Percentiles rank a stretch among this genome's conserved stretches.
phyloP scores from a whole-genome alignment of 1,140 invertebrate species.

The Charaxes varanes region DNA sequence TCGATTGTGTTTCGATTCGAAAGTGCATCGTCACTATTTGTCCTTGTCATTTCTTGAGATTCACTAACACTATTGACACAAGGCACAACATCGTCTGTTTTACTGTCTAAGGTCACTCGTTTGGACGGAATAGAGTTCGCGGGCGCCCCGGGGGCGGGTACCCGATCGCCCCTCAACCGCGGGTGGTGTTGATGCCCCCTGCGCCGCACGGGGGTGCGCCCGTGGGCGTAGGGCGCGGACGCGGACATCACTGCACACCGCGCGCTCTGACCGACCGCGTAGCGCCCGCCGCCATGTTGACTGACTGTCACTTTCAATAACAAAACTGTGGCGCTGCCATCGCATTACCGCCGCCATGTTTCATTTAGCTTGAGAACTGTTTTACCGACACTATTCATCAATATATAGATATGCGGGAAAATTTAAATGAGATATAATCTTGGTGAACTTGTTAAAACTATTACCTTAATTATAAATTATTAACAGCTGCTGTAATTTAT shows the following conservation, averaged over 20 bases:
- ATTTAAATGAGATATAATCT: no score
- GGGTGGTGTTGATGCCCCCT: slow-evolving; percentile 88
- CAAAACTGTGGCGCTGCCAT: slow-evolving; percentile 62
- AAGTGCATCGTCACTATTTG: slow-evolving; percentile 72
- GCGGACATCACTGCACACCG: slow-evolving; percentile 62
- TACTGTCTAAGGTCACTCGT: slow-evolving; percentile 74
- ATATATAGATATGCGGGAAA: slow-evolving; percentile 27
- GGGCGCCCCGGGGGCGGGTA: slow-evolving; percentile 64
- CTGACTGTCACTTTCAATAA: slow-evolving; percentile 46
- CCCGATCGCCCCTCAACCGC: slow-evolving; percentile 70
- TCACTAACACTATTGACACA: slow-evolving; percentile 72
- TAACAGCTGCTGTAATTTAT: no score
- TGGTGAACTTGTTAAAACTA: no score
- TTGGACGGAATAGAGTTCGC: slow-evolving; percentile 75
- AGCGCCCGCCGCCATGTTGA: slow-evolving; percentile 72
- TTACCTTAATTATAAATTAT: no score
- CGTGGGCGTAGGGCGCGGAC: slow-evolving; percentile 76
- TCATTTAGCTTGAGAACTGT: slow-evolving; percentile 42
- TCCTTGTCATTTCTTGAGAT: slow-evolving; percentile 71
- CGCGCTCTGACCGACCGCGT: slow-evolving; percentile 75
- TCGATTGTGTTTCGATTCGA: slow-evolving; percentile 60
- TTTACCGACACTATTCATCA: slow-evolving; percentile 48
- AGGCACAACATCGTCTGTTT: slow-evolving; percentile 71
- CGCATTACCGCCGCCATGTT: slow-evolving; percentile 46
- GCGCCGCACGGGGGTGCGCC: slow-evolving; percentile 76